Evolutionary conservation across 1,140 invertebrate genomes (phyloP).

Genomic region (Drosophila kikkawai): DNA sequence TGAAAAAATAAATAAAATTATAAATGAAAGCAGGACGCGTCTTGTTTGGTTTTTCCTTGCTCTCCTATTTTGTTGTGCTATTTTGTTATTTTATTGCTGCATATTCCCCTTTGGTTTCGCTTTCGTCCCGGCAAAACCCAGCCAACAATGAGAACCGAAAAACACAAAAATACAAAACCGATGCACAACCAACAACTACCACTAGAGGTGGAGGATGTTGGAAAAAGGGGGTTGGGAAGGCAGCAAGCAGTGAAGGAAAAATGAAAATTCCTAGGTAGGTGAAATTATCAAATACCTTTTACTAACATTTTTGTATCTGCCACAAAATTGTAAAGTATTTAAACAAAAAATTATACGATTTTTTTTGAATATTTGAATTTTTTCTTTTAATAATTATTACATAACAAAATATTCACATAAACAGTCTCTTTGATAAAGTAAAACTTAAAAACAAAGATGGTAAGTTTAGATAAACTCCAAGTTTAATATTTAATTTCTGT

Average conservation of each 20-base stretch:
- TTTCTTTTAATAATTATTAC: neutral
- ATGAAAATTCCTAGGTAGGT: conserved; percentile 1
- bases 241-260: neutral
- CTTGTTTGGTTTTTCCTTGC: conserved; percentile 53
- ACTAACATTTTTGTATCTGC: neutral
- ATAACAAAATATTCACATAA: neutral
- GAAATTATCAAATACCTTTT: conserved; percentile 20
- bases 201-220: neutral
- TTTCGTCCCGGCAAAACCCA: conserved; percentile 59
- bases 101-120: conserved; percentile 69
- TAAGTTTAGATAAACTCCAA: too few relatives aligned
- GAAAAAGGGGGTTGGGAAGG: neutral
- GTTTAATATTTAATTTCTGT: neutral
- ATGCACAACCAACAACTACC: conserved; percentile 38
- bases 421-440: neutral
- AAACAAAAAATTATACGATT: neutral
- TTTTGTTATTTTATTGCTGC: conserved; percentile 79
- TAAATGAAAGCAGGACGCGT: conserved; percentile 72
- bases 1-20: conserved; percentile 82
- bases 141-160: conserved; percentile 69
- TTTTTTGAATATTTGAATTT: neutral
- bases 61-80: conserved; percentile 52
- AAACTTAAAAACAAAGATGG: neutral
- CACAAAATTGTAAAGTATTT: neutral
- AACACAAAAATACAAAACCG: conserved; percentile 42